phyloP scores from a whole-genome alignment of 2,888 invertebrate genomes.

The Melanchra persicariae region DNA sequence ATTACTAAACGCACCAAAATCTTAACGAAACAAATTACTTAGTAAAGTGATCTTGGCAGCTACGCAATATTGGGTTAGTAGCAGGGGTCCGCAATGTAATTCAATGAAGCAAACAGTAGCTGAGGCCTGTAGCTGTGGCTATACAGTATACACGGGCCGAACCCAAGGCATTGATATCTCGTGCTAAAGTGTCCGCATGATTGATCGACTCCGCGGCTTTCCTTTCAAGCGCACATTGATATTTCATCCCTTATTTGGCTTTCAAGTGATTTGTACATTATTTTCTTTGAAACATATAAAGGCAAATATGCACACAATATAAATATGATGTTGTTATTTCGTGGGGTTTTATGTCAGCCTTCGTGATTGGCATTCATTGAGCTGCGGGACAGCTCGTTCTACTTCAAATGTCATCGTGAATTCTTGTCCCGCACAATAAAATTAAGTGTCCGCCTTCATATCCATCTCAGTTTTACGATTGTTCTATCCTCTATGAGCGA shows the following conservation, averaged over 20 bases:
- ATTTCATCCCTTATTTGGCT: slow-evolving; percentile 74
- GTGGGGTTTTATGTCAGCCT: slow-evolving; percentile 32
- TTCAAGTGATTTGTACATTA: slow-evolving; percentile 67
- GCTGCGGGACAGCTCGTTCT: slow-evolving; percentile 39
- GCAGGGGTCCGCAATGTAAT: slow-evolving; percentile 66
- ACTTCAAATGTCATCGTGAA: slow-evolving; percentile 52
- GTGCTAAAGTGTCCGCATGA: slow-evolving; percentile 78
- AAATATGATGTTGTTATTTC: slow-evolving; percentile 35
- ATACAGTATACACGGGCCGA: slow-evolving; percentile 48
- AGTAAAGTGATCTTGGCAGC: slow-evolving; percentile 64
- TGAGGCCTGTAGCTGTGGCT: slow-evolving; percentile 40
- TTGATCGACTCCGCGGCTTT: slow-evolving; percentile 77
- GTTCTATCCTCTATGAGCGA: slow-evolving; percentile 50
- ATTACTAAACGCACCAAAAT: slow-evolving; percentile 60
- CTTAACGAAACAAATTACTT: slow-evolving; percentile 67
- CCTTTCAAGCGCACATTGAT: slow-evolving; percentile 69
- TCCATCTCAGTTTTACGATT: slow-evolving; percentile 56
- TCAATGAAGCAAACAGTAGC: slow-evolving; percentile 70
- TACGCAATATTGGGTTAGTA: slow-evolving; percentile 64
- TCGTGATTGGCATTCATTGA: slow-evolving; percentile 49
- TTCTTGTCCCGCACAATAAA: slow-evolving; percentile 57
- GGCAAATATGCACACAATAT: slow-evolving; percentile 17
- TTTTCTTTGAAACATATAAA: slow-evolving; percentile 39
- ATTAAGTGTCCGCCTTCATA: slow-evolving; percentile 53
- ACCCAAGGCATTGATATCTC: slow-evolving; percentile 72